Evolutionary conservation across 2,113 vertebrate species (phyloP).

Genomic region (Erythrocebus patas): DNA sequence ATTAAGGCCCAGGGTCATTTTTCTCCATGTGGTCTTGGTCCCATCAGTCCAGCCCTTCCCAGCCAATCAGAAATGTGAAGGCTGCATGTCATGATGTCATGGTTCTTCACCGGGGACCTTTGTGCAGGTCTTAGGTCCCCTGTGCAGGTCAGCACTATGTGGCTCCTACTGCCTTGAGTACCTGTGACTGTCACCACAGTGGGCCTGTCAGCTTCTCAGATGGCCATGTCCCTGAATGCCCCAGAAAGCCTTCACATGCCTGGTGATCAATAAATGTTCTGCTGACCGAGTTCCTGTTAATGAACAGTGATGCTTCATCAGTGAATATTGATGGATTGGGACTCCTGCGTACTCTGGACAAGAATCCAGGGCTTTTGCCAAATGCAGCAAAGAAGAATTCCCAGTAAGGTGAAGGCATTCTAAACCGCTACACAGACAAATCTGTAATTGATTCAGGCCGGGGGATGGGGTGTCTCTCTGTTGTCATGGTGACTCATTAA

Average conservation of each 20-base stretch:
- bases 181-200: background rate
- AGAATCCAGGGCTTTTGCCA: slow-evolving; percentile 30
- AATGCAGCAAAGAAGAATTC: slow-evolving; percentile 18
- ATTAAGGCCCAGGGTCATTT: background rate
- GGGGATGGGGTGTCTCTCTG: background rate
- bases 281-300: slow-evolving; percentile 43
- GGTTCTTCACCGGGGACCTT: background rate
- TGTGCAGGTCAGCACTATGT: no score
- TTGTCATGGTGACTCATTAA: slow-evolving; percentile 53
- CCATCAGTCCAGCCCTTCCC: background rate
- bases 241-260: background rate
- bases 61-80: background rate
- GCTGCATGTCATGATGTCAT: background rate
- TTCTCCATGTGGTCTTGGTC: accelerated
- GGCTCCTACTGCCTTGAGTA: background rate
- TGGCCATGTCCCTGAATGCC: background rate
- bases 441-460: slow-evolving; percentile 28
- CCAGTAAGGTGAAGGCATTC: background rate
- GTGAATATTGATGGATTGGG: slow-evolving; percentile 47
- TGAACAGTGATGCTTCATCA: background rate
- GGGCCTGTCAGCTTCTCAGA: background rate
- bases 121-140: background rate
- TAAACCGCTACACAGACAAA: background rate
- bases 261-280: slow-evolving; percentile 4
- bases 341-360: background rate